Evolutionary conservation across 1,140 invertebrate species (phyloP).

Genomic region (Tetramorium parvispinum): DNA sequence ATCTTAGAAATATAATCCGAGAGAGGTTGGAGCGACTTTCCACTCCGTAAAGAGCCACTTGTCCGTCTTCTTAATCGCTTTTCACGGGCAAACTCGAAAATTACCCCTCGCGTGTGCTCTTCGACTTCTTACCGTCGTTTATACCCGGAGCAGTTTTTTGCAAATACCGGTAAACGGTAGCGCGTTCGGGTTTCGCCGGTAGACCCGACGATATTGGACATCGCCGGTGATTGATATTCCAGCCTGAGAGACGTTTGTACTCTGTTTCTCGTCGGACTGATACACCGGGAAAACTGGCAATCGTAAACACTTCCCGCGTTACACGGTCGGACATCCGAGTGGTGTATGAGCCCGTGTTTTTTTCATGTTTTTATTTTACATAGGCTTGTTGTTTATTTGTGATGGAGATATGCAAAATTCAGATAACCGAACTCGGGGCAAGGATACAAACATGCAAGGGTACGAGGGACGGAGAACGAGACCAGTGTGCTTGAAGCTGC

Average conservation of each 20-base stretch:
- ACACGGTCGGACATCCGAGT: background rate
- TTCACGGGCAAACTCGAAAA: constrained; percentile 16
- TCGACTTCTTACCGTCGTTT: constrained; percentile 16
- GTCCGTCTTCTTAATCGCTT: constrained; percentile 15
- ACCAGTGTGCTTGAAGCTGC: background rate
- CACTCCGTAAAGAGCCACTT: background rate
- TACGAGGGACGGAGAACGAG: background rate
- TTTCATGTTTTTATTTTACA: constrained; percentile 24
- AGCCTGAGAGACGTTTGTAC: background rate
- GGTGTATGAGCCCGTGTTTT: background rate
- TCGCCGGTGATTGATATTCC: constrained; percentile 41
- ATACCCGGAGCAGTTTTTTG: background rate
- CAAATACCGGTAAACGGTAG: constrained; percentile 11
- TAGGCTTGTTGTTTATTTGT: constrained; percentile 24
- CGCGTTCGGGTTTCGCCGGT: constrained; percentile 4
- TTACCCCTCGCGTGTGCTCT: background rate
- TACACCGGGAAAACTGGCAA: constrained; percentile 25
- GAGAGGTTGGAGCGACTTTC: constrained; percentile 12
- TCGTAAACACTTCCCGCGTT: constrained; percentile 26
- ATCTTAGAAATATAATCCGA: constrained; percentile 6
- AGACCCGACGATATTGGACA: constrained; percentile 28
- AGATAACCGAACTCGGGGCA: background rate
- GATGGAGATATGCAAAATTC: constrained; percentile 7
- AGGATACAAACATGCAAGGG: background rate
- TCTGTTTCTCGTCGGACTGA: constrained; percentile 33